Evolutionary conservation across 2,888 invertebrate genomes (phyloP), one percentile per base, ranked within the genome.

Genomic region (Meteorus cinctellus): DNA sequence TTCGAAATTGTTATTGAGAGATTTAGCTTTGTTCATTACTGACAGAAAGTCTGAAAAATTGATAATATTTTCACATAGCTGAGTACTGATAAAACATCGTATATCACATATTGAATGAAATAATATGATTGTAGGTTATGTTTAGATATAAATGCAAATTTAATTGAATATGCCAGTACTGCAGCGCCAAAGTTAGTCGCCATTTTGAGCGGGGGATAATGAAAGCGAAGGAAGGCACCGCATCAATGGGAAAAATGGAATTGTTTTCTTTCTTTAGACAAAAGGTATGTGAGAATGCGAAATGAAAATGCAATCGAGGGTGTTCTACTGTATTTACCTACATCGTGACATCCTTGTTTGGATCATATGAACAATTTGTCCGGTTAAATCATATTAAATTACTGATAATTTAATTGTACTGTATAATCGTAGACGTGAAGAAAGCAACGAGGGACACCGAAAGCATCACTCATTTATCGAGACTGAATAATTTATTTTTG

Each of bases 401-500:
- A 62, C 5, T 29, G 31, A 62, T 62, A 62, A 62, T 62, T 29
- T 6, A 16, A 62, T 62, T 62, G 62, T 29, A 31, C 31, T n/a
- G 2, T 29, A 16, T 14, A 29, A 5, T 31, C 5, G 14, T 14
- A 62, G 6, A 16, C 14, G 62, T 29, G 31, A 27, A 29, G 29
- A 29, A 55, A 55, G 4, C 62, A 31, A 62, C 14, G 29, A 62
- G 16, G 14, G 27, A 29, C 19, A 16, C 14, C 14, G 6, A 29
- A 14, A 4, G 59, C 16, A 62, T 4, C 2, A 29, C 2, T 12
- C 10, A n/a, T n/a, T 41, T 2, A 12, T 36, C 19, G 16, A 6
- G 65, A 65, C 4, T 6, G 19, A 19, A 16, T 12, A 24, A 24
- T 59, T 8, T 19, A n/a, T 41, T 36, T 65, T 65, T 19, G 19